phyloP scores from a whole-genome alignment of 1,140 invertebrate species.

The Temnothorax nylanderi region DNA sequence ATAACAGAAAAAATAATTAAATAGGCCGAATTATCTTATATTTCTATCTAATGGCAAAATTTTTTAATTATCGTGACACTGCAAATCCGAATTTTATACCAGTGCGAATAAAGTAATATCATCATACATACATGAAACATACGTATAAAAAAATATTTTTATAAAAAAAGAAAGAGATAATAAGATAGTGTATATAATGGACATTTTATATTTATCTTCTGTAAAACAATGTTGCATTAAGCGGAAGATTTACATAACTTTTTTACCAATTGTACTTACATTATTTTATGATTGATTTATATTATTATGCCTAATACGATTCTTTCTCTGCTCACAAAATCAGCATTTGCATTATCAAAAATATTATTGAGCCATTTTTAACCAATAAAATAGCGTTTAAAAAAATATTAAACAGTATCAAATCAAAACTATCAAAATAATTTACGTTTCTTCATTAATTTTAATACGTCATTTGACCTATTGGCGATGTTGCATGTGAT shows the following conservation, averaged over 20 bases:
- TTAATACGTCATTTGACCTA: not conserved
- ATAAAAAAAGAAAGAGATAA: not conserved
- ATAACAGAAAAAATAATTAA: not conserved
- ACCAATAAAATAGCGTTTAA: slow-evolving; percentile 21
- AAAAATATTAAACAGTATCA: not conserved
- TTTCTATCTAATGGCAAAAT: not conserved
- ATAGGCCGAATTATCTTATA: not conserved
- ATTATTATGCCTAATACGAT: not conserved
- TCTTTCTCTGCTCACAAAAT: slow-evolving; percentile 1
- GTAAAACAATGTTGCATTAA: not conserved
- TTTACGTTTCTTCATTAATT: not conserved
- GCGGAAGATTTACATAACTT: not conserved
- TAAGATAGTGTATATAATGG: not conserved
- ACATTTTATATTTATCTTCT: not conserved
- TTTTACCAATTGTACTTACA: not conserved
- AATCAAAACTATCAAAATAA: not conserved
- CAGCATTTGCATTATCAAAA: slow-evolving; percentile 12
- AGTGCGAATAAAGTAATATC: not conserved
- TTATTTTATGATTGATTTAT: not conserved
- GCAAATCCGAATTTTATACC: too few species aligned
- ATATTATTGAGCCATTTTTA: not conserved
- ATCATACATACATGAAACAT: not conserved
- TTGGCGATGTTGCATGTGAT: not conserved
- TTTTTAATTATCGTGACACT: not conserved
- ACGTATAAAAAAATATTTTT: not conserved